Percentiles rank a stretch among this genome's conserved stretches.
Conservation (phyloP, 1,140 invertebrate species). For the Atopsyche davidsoni region DNA sequence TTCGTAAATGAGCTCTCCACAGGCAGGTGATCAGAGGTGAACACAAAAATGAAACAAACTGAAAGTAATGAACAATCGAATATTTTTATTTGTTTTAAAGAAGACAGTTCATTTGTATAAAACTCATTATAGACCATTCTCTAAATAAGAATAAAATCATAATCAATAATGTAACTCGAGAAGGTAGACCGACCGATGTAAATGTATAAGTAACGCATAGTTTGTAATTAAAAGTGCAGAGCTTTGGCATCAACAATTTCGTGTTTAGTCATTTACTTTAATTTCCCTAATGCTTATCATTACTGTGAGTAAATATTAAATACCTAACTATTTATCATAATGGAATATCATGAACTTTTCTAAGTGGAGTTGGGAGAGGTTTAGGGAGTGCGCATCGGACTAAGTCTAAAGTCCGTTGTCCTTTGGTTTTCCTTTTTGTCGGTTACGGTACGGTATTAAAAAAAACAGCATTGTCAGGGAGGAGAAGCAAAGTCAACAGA, state of each 20-base stretch:
- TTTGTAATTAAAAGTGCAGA: constrained; percentile 20
- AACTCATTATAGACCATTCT: constrained; percentile 15
- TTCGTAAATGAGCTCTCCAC: too few species aligned
- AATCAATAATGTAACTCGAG: not conserved
- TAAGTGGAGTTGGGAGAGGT: constrained; percentile 24
- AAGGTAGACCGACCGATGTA: not conserved
- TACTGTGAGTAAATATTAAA: constrained; percentile 30
- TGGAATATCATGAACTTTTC: constrained; percentile 29
- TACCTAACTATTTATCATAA: constrained; percentile 29
- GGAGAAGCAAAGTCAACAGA: not conserved
- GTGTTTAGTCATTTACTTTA: constrained; percentile 22
- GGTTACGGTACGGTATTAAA: not conserved
- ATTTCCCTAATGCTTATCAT: constrained; percentile 26
- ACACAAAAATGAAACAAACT: constrained; percentile 13
- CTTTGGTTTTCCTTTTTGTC: not conserved
- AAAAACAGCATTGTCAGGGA: not conserved
- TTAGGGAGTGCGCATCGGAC: constrained; percentile 17
- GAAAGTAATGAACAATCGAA: constrained; percentile 15
- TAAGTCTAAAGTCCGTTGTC: not conserved
- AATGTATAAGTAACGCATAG: not conserved
- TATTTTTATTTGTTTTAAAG: constrained; percentile 15
- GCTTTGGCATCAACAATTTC: constrained; percentile 30
- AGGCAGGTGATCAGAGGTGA: too few species aligned
- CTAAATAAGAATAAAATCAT: not conserved
- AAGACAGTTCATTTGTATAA: constrained; percentile 15